Conservation (phyloP, 1,140 invertebrate species). For the Temnothorax nylanderi region DNA sequence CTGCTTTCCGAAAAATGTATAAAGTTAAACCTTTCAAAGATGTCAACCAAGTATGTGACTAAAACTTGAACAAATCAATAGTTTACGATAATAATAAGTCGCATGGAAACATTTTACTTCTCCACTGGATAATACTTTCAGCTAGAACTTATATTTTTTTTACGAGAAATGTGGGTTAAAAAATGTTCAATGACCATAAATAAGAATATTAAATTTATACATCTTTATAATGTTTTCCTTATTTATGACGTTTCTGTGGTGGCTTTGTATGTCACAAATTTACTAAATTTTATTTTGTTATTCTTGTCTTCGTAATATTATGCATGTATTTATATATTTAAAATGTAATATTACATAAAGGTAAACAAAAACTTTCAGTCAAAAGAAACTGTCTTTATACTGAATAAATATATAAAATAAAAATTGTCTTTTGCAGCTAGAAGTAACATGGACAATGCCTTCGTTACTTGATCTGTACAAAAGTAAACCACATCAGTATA, state of each 20-base stretch:
- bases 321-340: not conserved
- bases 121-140: not conserved
- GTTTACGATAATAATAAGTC: not conserved
- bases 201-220: not conserved
- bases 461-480: slow-evolving; percentile 90
- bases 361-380: not conserved
- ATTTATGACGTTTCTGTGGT: not conserved
- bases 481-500: slow-evolving; percentile 92
- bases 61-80: not conserved
- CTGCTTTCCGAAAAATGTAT: slow-evolving; percentile 90
- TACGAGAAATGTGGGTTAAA: not conserved
- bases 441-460: slow-evolving; percentile 93
- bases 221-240: not conserved
- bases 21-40: slow-evolving; percentile 94
- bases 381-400: not conserved
- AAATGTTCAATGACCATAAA: not conserved
- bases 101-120: not conserved
- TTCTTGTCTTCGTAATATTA: not conserved
- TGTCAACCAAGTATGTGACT: slow-evolving; percentile 86
- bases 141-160: not conserved
- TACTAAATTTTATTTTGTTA: not conserved
- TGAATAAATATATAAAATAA: slow-evolving; percentile 15
- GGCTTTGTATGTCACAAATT: not conserved
- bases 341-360: not conserved
- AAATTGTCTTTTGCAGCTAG: slow-evolving; percentile 85